Evolutionary conservation across 2,797 vertebrate species (phyloP).

Genomic region (Aratinga solstitialis): DNA sequence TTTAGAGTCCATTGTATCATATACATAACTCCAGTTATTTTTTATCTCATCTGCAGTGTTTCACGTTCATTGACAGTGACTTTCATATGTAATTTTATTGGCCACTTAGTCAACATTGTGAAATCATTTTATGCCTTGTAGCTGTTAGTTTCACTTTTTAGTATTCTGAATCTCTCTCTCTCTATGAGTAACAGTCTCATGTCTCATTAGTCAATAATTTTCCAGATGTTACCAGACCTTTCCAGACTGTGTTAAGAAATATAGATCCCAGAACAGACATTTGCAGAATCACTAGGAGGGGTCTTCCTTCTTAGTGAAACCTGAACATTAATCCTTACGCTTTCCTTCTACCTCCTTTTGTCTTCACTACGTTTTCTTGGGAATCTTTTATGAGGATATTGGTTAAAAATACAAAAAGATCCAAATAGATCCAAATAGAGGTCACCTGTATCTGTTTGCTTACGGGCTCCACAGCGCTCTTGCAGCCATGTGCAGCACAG

Average conservation of each 20-base stretch:
- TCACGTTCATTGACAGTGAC: not conserved
- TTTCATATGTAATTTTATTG: not conserved
- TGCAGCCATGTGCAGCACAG: not conserved
- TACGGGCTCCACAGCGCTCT: not conserved
- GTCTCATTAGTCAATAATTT: not conserved
- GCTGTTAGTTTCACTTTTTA: not conserved
- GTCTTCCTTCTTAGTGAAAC: not conserved
- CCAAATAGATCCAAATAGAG: not conserved
- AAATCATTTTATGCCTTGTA: not conserved
- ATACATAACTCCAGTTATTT: not conserved
- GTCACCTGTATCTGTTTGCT: not conserved
- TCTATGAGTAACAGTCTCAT: not conserved
- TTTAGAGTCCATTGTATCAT: not conserved
- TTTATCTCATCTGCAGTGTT: not conserved
- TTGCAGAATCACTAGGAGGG: not conserved
- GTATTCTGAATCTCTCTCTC: not conserved
- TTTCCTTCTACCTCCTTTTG: not conserved
- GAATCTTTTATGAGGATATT: not conserved
- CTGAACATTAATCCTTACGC: not conserved
- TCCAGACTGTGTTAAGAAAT: not conserved
- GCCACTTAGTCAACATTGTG: not conserved
- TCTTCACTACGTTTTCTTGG: not conserved
- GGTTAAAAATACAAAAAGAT: not conserved
- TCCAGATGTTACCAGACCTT: not conserved
- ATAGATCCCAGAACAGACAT: not conserved